Evolutionary conservation across 2,888 invertebrate genomes (phyloP).

Genomic region (Ophion slaviceki): DNA sequence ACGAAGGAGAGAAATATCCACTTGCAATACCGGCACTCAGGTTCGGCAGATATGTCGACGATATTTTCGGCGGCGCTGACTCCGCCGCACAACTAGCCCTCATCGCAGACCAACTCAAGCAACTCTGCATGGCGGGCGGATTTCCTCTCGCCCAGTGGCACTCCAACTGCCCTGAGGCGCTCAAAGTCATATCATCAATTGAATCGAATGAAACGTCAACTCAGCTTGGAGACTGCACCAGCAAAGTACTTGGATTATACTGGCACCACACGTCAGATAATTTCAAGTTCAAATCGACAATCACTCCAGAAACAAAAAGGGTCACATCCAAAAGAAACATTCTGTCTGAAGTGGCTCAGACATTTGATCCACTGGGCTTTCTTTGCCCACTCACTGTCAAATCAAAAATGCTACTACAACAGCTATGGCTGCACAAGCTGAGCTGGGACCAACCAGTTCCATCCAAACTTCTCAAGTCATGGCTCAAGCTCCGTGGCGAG

Average conservation of each 20-base stretch:
- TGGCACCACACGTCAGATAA: no score
- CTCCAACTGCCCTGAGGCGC: no score
- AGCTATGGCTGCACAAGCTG: constrained; percentile 32
- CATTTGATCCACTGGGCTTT: constrained; percentile 49
- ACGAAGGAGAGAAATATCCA: neutral
- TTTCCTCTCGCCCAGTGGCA: constrained; percentile 60
- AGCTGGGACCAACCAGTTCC: neutral
- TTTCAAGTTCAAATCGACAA: no score
- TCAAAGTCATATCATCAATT: neutral
- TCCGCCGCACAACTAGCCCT: no score
- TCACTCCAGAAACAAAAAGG: no score
- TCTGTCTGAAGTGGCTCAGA: neutral
- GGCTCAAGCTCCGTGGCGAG: neutral
- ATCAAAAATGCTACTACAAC: constrained; percentile 49
- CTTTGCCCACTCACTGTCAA: constrained; percentile 38
- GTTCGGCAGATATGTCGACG: neutral
- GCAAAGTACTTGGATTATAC: no score
- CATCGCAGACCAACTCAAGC: neutral
- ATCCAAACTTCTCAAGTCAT: neutral
- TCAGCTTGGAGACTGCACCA: neutral
- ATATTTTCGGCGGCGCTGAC: neutral
- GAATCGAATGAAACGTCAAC: neutral
- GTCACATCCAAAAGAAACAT: neutral
- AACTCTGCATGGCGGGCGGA: constrained; percentile 54
- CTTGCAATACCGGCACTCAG: neutral